A percentile compares a stretch with the other conserved stretches of the same genome.
These are phyloP conservation scores for Nebria salina DNA, from an alignment of 2,888 invertebrate genomes.

Conservation along the genomic window DNA sequence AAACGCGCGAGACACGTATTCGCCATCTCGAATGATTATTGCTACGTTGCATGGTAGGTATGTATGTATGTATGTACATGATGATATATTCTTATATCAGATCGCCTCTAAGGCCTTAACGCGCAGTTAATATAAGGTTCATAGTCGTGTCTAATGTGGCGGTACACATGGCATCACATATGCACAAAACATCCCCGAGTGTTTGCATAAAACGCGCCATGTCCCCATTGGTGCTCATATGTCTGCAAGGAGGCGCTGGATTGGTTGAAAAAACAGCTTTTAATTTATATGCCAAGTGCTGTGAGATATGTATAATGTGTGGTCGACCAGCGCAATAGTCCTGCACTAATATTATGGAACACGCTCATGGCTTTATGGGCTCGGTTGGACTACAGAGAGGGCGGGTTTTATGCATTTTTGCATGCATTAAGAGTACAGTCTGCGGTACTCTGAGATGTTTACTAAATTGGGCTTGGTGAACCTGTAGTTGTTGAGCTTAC, in stretches of 20 bases:
- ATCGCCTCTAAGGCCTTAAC: conserved; percentile 5
- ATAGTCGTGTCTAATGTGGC: conserved; percentile 16
- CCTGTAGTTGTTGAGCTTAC: not conserved
- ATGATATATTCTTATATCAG: conserved; percentile 5
- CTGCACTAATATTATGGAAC: conserved; percentile 51
- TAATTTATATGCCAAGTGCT: conserved; percentile 58
- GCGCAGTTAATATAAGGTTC: conserved; percentile 10
- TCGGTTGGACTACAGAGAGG: conserved; percentile 40
- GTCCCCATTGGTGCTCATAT: conserved; percentile 55
- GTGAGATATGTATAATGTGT: conserved; percentile 55
- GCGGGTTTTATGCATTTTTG: conserved; percentile 47
- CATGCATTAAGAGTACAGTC: conserved; percentile 47
- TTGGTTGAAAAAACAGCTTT: conserved; percentile 56
- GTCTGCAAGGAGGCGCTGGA: conserved; percentile 51
- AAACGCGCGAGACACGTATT: conserved; percentile 18
- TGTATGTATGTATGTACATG: not conserved
- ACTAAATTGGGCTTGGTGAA: conserved; percentile 29
- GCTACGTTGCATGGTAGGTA: conserved; percentile 36
- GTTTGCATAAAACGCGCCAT: conserved; percentile 45
- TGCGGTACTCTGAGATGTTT: conserved; percentile 22
- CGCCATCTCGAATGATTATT: conserved; percentile 40
- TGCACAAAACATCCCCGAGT: conserved; percentile 44
- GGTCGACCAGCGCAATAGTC: conserved; percentile 57
- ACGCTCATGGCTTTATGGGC: conserved; percentile 42
- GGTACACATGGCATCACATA: conserved; percentile 35